Evolutionary conservation across 92 coral and sea anemone species (phyloP).

Genomic region (Parazoanthus atlanticus): DNA sequence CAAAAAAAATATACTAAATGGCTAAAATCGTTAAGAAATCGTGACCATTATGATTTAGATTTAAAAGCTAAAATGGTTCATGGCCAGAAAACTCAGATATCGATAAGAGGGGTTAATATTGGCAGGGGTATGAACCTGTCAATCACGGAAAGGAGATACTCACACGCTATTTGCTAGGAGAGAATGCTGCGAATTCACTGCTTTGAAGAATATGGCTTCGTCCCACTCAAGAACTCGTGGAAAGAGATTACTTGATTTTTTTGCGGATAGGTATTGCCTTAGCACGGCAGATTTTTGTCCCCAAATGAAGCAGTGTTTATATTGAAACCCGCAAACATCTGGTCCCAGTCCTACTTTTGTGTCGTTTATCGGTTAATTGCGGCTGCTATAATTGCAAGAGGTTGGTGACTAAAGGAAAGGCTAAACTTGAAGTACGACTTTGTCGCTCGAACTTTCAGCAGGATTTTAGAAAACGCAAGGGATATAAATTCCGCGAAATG

Average conservation of each 20-base stretch:
- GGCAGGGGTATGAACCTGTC: slow-evolving; percentile 21
- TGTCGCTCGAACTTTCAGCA: neutral
- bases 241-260: neutral
- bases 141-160: slow-evolving; percentile 22
- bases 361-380: neutral
- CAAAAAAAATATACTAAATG: no score
- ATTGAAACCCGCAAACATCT: no score
- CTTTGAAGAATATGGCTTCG: slow-evolving; percentile 5
- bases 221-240: slow-evolving; percentile 15
- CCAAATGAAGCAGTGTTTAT: slow-evolving; percentile 1
- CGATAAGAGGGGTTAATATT: neutral
- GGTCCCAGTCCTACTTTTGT: neutral
- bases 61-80: no score
- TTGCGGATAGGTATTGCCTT: neutral
- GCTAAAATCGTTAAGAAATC: no score
- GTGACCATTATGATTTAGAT: no score
- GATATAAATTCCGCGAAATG: neutral
- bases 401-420: slow-evolving; percentile 7
- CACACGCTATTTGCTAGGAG: neutral
- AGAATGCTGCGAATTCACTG: neutral
- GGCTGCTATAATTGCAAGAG: neutral
- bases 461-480: neutral
- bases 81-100: neutral
- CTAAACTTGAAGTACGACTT: neutral
- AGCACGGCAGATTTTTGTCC: slow-evolving; percentile 25